Evolutionary conservation across 2,797 vertebrate species (phyloP).

Genomic region (Percopsis omiscomaycus): DNA sequence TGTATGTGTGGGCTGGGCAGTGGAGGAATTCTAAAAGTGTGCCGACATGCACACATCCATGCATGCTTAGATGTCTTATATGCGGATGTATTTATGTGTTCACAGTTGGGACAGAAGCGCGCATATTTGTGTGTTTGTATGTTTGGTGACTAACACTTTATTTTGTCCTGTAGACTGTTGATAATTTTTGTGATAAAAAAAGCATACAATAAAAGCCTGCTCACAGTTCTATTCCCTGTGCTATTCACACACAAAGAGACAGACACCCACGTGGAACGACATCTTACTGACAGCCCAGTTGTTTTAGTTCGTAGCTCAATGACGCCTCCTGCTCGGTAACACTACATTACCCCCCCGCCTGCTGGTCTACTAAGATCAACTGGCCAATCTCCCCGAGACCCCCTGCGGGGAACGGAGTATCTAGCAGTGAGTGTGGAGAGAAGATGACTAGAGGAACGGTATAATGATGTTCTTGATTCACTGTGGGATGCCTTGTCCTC

Average conservation of each 20-base stretch:
- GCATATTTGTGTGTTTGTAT: neutral
- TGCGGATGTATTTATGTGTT: neutral
- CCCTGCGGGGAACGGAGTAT: neutral
- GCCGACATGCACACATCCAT: neutral
- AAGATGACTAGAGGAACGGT: neutral
- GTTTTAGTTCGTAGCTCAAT: constrained; percentile 51
- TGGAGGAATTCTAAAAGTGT: too few species aligned
- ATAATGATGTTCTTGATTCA: too few species aligned
- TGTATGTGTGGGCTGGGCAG: constrained; percentile 6
- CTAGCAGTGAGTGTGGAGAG: neutral
- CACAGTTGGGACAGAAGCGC: constrained; percentile 14
- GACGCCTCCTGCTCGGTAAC: constrained; percentile 22
- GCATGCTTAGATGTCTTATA: constrained; percentile 3
- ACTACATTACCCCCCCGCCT: constrained; percentile 46
- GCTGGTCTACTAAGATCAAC: constrained; percentile 25
- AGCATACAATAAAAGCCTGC: too few species aligned
- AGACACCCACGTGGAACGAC: neutral
- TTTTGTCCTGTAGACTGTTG: too few species aligned
- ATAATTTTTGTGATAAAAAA: too few species aligned
- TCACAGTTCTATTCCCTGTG: neutral
- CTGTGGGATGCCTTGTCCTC: too few species aligned
- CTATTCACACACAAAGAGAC: constrained; percentile 18
- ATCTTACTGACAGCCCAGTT: constrained; percentile 38
- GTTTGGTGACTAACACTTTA: too few species aligned
- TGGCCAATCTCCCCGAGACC: constrained; percentile 12